A percentile compares a stretch with the other conserved stretches of the same genome.
phyloP scores from a whole-genome alignment of 2,888 invertebrate genomes.

The Cheilosia grossa region DNA sequence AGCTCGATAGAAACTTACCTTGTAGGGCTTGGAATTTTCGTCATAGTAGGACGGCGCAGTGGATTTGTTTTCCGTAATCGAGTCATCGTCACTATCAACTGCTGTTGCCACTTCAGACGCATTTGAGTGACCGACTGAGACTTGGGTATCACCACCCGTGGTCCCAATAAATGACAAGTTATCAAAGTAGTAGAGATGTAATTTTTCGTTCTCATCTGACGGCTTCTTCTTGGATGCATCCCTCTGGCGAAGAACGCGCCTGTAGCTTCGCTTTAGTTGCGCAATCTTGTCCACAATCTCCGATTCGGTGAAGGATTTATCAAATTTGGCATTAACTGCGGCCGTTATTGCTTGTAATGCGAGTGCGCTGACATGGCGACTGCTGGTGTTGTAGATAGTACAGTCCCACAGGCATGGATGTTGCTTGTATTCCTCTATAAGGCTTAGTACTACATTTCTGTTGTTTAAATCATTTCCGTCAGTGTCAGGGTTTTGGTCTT shows the following conservation, averaged over 20 bases:
- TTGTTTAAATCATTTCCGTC: not conserved
- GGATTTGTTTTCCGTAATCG: not conserved
- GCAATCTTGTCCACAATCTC: not conserved
- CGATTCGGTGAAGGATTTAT: not conserved
- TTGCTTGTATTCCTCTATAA: conserved; percentile 9
- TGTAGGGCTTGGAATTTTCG: not conserved
- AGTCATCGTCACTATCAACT: not conserved
- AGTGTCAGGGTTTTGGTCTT: not conserved
- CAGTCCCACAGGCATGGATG: conserved; percentile 9
- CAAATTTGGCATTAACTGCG: not conserved
- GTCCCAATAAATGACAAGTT: conserved; percentile 26
- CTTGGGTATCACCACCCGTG: not conserved
- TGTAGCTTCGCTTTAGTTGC: not conserved
- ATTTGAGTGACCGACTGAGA: not conserved
- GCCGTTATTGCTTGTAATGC: not conserved
- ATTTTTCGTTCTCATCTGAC: not conserved
- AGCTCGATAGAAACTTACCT: not conserved
- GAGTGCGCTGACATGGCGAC: not conserved
- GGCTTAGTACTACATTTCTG: not conserved
- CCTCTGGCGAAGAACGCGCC: not conserved
- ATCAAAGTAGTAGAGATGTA: conserved; percentile 37
- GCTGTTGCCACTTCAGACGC: not conserved
- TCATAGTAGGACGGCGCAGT: too few species aligned
- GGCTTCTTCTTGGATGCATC: conserved; percentile 29
- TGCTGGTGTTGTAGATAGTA: not conserved